Evolutionary conservation across 2,113 vertebrate genomes (phyloP), one percentile per base, ranked within the genome.

Genomic region (Corythornis madagascariensis): DNA sequence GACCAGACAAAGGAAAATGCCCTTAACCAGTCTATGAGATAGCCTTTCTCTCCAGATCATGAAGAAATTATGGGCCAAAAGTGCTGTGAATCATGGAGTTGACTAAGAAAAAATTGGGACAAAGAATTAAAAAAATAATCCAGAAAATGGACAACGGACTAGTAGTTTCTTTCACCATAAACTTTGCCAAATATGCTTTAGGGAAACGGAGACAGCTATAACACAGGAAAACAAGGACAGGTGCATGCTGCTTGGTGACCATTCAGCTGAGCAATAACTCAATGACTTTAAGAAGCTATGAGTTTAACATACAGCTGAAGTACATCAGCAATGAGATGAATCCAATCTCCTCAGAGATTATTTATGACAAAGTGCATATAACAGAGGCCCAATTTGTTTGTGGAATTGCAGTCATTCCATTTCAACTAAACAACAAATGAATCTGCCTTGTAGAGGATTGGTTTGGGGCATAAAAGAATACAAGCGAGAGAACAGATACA

Each of bases 371-470:
- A 97, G 85, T 67, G 71, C 83, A 94, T 79, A 91, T 96, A 96
- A 97, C 88, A 63, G 86, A 97, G 81, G 94, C 79, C 92, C 90
- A 97, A 97, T 97, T 97, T 97, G 97, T 97, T 97, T 96, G 92
- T 92, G 91, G 95, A 97, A 98, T 94, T 97, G 93, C 92, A 96
- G 94, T 90, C 90, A 90, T 97, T 97, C 88, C 69, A 92, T 95
- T 96, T 96, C 97, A 96, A 92, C 97, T 95, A 95, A 96, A 97
- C 94, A 97, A 97, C 94, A 97, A 98, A 97, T 95, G 96, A 96
- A 96, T 94, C 92, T 96, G 79, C 91, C 81, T 94, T 92, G 93
- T 33, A 83, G 47, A 85, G 79, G 52, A 92, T 81, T 93, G 77
- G 82, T 90, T 93, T 71, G 48, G 57, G 53, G 61, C 67, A 94